phyloP scores from a whole-genome alignment of 2,113 vertebrate genomes.

The Empidonax traillii region DNA sequence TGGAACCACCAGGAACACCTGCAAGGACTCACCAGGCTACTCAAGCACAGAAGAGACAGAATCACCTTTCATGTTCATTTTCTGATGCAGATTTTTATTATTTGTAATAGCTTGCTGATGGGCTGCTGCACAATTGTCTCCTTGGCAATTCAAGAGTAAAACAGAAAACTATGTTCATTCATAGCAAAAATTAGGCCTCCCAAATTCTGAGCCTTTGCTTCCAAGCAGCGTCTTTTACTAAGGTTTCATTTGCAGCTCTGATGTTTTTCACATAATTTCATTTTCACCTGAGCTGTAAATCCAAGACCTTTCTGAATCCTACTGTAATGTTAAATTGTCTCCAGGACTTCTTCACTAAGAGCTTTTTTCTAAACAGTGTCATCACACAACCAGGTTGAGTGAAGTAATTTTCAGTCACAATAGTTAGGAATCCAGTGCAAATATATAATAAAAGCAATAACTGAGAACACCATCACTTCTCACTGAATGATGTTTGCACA shows the following conservation, averaged over 20 bases:
- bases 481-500: not conserved
- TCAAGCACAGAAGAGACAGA: not conserved
- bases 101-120: not conserved
- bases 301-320: not conserved
- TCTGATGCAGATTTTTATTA: not conserved
- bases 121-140: not conserved
- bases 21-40: not conserved
- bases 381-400: not conserved
- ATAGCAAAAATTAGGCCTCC: not conserved
- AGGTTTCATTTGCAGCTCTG: not conserved
- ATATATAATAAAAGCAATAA: not conserved
- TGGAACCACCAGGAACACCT: not conserved
- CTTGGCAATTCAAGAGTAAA: not conserved
- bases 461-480: not conserved
- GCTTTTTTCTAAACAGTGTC: not conserved
- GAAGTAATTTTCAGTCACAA: not conserved
- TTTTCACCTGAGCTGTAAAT: slow-evolving; percentile 12
- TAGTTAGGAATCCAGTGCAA: not conserved
- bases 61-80: not conserved
- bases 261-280: not conserved
- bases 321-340: not conserved
- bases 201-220: not conserved
- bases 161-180: not conserved
- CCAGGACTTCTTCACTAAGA: not conserved
- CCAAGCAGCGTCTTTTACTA: not conserved